phyloP scores from a whole-genome alignment of 2,797 vertebrate species.

The Carcharodon carcharias region DNA sequence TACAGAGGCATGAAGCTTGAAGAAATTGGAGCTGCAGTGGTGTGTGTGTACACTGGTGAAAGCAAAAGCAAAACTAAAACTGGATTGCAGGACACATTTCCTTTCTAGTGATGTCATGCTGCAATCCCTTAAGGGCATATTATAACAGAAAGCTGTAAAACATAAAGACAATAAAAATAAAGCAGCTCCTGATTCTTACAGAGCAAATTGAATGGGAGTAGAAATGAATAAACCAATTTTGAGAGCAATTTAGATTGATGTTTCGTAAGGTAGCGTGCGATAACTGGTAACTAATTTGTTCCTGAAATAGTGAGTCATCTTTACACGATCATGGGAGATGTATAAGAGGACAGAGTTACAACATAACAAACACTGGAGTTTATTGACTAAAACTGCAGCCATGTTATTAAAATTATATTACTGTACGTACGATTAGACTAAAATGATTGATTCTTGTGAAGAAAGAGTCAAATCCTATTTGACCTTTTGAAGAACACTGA shows the following conservation, averaged over 20 bases:
- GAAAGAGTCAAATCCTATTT: background rate
- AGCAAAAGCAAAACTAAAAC: too few species aligned
- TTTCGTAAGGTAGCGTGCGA: background rate
- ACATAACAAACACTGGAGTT: background rate
- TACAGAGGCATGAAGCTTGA: too few species aligned
- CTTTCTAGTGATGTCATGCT: too few species aligned
- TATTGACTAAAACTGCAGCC: background rate
- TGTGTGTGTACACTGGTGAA: too few species aligned
- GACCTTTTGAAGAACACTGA: background rate
- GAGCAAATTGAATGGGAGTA: background rate
- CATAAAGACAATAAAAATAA: background rate
- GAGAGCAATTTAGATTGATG: background rate
- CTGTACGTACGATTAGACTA: background rate
- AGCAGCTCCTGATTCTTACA: background rate
- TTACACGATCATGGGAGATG: background rate
- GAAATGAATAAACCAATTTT: background rate
- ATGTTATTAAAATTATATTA: background rate
- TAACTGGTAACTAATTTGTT: background rate
- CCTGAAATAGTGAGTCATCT: background rate
- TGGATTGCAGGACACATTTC: too few species aligned
- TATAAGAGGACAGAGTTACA: background rate
- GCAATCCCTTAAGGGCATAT: too few species aligned
- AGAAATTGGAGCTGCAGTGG: too few species aligned
- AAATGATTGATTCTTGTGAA: background rate
- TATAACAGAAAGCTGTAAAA: background rate